phyloP scores from a whole-genome alignment of 2,113 vertebrate genomes.

The Actenoides lindsayi region DNA sequence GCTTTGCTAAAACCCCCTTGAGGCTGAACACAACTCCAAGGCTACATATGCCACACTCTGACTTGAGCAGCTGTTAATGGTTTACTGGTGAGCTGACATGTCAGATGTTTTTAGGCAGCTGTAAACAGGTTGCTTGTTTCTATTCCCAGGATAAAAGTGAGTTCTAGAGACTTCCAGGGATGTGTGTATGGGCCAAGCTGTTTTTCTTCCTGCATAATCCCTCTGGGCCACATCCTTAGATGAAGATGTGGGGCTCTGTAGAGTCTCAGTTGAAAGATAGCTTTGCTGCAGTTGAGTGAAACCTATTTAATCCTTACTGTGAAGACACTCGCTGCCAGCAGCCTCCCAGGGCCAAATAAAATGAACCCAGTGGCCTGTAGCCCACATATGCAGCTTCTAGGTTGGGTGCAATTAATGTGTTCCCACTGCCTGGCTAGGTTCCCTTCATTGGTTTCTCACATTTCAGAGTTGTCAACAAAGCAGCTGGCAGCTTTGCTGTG shows the following conservation, averaged over 20 bases:
- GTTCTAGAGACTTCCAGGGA: neutral
- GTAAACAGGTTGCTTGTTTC: slow-evolving; percentile 35
- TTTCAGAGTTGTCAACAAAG: neutral
- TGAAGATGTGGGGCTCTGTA: neutral
- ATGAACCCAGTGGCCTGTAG: neutral
- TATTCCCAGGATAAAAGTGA: slow-evolving; percentile 11
- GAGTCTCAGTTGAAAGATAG: neutral
- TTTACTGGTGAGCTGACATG: slow-evolving; percentile 12
- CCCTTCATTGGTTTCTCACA: neutral
- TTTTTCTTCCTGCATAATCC: neutral
- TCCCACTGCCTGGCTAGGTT: neutral
- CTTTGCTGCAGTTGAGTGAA: neutral
- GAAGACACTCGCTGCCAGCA: neutral
- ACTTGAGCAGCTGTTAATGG: slow-evolving; percentile 47
- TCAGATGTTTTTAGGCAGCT: slow-evolving; percentile 19
- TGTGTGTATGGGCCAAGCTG: neutral
- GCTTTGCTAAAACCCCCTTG: slow-evolving; percentile 42
- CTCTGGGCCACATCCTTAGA: neutral
- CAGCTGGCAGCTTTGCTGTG: neutral
- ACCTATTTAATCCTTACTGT: neutral
- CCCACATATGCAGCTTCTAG: neutral
- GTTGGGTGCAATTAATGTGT: neutral
- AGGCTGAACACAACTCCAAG: neutral
- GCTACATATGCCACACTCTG: neutral
- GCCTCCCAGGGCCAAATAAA: neutral